Evolutionary conservation across 2,888 invertebrate species (phyloP), one percentile per base, ranked within the genome.

Genomic region (Habroteleia sp.): DNA sequence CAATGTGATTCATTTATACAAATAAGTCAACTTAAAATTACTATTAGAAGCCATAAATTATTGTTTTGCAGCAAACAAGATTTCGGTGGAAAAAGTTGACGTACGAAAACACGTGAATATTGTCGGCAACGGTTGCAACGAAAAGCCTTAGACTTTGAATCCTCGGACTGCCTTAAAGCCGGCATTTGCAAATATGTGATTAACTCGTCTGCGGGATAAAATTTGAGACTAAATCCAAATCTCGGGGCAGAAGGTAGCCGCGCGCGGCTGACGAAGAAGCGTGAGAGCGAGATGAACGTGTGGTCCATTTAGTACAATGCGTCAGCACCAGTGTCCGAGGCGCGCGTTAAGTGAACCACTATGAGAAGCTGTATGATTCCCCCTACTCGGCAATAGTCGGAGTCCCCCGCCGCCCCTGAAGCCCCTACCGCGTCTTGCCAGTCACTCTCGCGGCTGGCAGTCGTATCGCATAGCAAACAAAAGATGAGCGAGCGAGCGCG

Each of bases 391-490:
- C 79, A 79, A 77, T 78, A 79, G 76, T 73, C 80, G 69, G 54
- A 52, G 29, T 11, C 56, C 62, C 63, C 37, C 27, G 29, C 17
- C 25, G 7, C 35, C 17, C 10, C 37, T 16, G 10, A 37, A 54
- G 23, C 48, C 46, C 54, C 71, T 71, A 20, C 63, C 39, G 39
- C 46, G 13, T 73, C 74, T 68, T 46, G 42, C 42, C 27, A 44
- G 42, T 14, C 14, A 14, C 14, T 74, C 66, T 39, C 42, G 62
- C 54, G 50, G 39, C 76, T 83, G 85, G 81, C 83, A 83, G 83
- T 83, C 85, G 83, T 84, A 85, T 85, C 82, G 84, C 83, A 85
- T 84, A 82, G 83, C 87, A 87, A 87, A 87, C 87, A 87, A 87
- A 87, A 87, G 87, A 86, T 86, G 85, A 85, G 77, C 87, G 85